Percentiles rank a stretch among this genome's conserved stretches.
Evolutionary conservation across 2,113 vertebrate species (phyloP).

Genomic region (Lamprologus tigripictilis): DNA sequence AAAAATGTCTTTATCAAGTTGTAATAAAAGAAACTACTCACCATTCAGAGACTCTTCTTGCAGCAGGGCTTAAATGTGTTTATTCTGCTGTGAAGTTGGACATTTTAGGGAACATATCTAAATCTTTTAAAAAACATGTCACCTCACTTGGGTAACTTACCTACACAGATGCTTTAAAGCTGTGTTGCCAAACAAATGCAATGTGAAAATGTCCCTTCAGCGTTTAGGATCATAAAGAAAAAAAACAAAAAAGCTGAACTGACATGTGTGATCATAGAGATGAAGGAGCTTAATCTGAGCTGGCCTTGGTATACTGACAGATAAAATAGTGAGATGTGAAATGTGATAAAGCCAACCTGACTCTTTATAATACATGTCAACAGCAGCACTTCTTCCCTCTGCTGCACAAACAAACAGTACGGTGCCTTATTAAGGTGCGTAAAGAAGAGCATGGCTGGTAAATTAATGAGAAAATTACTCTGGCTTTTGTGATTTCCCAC

Average conservation of each 20-base stretch:
- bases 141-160: background rate
- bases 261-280: background rate
- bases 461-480: constrained; percentile 87
- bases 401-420: constrained; percentile 56
- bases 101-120: background rate
- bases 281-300: background rate
- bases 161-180: background rate
- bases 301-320: background rate
- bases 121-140: background rate
- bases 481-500: constrained; percentile 87
- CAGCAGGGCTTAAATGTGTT: background rate
- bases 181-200: background rate
- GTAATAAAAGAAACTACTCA: background rate
- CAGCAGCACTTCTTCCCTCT: background rate
- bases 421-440: constrained; percentile 73
- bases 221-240: background rate
- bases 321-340: background rate
- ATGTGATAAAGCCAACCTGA: background rate
- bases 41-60: no score
- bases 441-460: constrained; percentile 79
- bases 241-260: background rate
- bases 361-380: background rate
- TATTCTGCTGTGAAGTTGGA: background rate
- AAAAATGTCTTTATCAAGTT: background rate
- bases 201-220: background rate